phyloP scores from a whole-genome alignment of 2,113 vertebrate genomes.

The Bubalus kerabau region DNA sequence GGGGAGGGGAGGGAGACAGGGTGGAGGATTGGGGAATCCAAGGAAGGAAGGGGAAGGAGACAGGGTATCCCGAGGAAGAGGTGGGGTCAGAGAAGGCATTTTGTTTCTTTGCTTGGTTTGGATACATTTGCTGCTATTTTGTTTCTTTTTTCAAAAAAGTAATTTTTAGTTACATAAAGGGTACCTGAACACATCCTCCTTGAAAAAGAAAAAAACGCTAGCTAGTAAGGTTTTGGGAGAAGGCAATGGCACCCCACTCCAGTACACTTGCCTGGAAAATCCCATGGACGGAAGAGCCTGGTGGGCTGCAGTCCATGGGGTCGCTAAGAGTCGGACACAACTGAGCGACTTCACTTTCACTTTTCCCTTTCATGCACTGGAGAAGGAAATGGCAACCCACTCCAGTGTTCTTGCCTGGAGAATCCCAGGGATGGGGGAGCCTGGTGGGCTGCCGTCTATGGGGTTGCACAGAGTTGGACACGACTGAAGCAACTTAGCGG shows the following conservation, averaged over 20 bases:
- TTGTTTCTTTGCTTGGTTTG: not conserved
- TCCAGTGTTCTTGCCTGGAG: not conserved
- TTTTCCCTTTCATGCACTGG: too few relatives aligned
- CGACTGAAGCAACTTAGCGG: not conserved
- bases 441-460: not conserved
- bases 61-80: accelerated
- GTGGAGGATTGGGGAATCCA: accelerated
- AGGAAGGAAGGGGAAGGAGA: not conserved
- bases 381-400: not conserved
- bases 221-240: not conserved
- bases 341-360: too few relatives aligned
- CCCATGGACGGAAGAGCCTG: not conserved
- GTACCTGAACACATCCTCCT: not conserved
- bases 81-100: not conserved
- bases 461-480: not conserved
- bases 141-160: not conserved
- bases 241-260: not conserved
- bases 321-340: accelerated
- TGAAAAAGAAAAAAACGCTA: not conserved
- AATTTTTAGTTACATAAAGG: not conserved
- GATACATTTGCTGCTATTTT: not conserved
- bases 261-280: not conserved
- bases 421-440: not conserved
- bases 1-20: not conserved
- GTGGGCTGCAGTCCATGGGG: not conserved